A percentile compares a stretch with the other conserved stretches of the same genome.
Conservation (phyloP, 2,113 vertebrate species). For the Callionymus lyra region DNA sequence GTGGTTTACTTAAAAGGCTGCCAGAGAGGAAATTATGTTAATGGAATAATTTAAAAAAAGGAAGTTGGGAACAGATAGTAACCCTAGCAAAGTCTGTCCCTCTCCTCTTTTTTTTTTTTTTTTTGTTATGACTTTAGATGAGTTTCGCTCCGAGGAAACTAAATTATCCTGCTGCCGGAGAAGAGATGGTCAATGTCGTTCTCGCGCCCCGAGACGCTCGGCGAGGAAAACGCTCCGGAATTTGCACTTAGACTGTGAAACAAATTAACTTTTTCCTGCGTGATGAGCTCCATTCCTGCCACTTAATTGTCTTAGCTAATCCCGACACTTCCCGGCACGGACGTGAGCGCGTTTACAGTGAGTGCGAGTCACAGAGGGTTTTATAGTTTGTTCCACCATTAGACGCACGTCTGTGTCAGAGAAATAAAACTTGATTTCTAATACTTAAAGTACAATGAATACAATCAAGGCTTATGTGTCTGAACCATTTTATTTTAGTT, state of each 20-base stretch:
- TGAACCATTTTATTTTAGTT: too few relatives aligned
- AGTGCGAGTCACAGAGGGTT: background rate
- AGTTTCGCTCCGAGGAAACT: slow-evolving; percentile 56
- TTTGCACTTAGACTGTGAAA: slow-evolving; percentile 35
- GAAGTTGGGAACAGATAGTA: slow-evolving; percentile 52
- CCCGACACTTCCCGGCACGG: slow-evolving; percentile 10
- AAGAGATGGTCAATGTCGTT: slow-evolving; percentile 17
- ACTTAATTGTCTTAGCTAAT: slow-evolving; percentile 36
- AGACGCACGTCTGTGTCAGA: too few relatives aligned
- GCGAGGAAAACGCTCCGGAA: slow-evolving; percentile 32
- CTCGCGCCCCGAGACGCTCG: slow-evolving; percentile 29
- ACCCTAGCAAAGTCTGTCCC: slow-evolving; percentile 44
- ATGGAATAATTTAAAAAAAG: slow-evolving; percentile 65
- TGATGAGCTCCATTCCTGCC: slow-evolving; percentile 29
- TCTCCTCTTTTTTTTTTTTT: slow-evolving; percentile 44
- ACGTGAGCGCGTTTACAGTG: slow-evolving; percentile 7
- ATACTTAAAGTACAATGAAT: too few relatives aligned
- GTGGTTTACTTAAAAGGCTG: slow-evolving; percentile 70
- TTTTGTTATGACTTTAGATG: slow-evolving; percentile 50
- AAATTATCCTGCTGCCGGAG: slow-evolving; percentile 51
- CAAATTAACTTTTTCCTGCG: slow-evolving; percentile 40
- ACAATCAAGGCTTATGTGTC: too few relatives aligned
- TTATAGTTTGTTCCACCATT: background rate
- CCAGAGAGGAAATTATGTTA: slow-evolving; percentile 67
- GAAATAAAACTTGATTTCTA: too few relatives aligned